A percentile compares a stretch with the other conserved stretches of the same genome.
Conservation (phyloP, 2,113 vertebrate species). For the Datnioides undecimradiatus region DNA sequence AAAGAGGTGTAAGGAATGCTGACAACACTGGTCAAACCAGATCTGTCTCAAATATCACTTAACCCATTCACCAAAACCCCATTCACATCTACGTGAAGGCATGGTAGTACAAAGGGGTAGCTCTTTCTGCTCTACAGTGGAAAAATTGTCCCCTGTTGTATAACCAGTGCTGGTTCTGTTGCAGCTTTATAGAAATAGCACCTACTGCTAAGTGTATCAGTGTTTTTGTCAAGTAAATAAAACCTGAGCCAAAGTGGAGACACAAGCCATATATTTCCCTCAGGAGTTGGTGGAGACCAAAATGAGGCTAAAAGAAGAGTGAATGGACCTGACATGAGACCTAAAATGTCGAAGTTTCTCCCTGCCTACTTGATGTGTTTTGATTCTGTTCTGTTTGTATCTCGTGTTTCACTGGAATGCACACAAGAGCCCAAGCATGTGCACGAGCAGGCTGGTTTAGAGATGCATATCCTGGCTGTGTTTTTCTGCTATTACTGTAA, state of each 20-base stretch:
- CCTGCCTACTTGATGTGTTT: too few relatives aligned
- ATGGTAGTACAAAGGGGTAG: neutral
- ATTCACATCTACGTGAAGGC: neutral
- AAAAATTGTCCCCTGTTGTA: too few relatives aligned
- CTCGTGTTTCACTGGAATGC: neutral
- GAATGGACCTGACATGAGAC: too few relatives aligned
- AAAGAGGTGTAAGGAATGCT: slow-evolving; percentile 44
- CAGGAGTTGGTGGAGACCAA: too few relatives aligned
- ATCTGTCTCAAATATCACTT: slow-evolving; percentile 12
- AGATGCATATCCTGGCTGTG: neutral
- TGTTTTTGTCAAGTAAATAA: too few relatives aligned
- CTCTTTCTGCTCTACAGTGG: too few relatives aligned
- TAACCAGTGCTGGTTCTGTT: neutral
- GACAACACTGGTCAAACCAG: slow-evolving; percentile 44
- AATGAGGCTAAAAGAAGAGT: too few relatives aligned
- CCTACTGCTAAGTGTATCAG: too few relatives aligned
- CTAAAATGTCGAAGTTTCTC: too few relatives aligned
- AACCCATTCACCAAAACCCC: neutral
- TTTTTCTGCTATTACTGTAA: neutral
- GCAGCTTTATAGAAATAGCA: too few relatives aligned
- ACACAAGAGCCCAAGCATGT: neutral
- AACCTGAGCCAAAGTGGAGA: too few relatives aligned
- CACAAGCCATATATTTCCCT: too few relatives aligned
- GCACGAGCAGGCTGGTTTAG: neutral
- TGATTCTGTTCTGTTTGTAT: neutral